Evolutionary conservation across 2,113 vertebrate genomes (phyloP), one percentile per base, ranked within the genome.

Genomic region (Chaetura pelagica): DNA sequence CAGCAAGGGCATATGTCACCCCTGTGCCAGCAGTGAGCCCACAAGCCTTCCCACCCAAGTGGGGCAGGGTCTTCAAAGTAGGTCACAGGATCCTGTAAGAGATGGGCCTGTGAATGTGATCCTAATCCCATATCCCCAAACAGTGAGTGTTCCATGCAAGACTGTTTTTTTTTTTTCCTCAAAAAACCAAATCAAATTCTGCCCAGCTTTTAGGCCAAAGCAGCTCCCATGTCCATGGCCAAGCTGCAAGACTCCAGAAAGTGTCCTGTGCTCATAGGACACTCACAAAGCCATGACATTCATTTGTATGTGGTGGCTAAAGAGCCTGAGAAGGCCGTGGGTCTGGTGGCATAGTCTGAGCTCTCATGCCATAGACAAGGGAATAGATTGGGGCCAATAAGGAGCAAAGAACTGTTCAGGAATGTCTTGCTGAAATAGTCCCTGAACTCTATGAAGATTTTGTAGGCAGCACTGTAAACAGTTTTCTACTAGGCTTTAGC

Each of bases 1-100:
- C 93, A 96, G 62, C 78, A 52, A 89, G 89, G 71, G 35, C 89
- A 93, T 94, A 89, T 22, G 87, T 64, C 81, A 93, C 44, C 90
- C 44, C 62, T 23, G 77, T 57, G 87, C 38, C 35, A 58, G 74
- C 14, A 1, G 34, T 2, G 10, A 79, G 63, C 71, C 42, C 74
- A 62, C 0, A 15, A 90, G 57, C 68, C 76, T 73, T 51, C 68
- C 69, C 69, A 82, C 14, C 7, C 62, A 63, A 54, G 8, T 1
- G 1, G 44, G 35, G 30, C 44, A 86, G 68, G 42, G 32, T 40
- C 42, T 82, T 42, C 82, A 91, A 55, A 74, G 38, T 18, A 59
- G 42, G 77, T 55, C 38, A 29, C 44, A 49, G 74, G n/a, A 63
- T 51, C 42, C 14, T 18, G 23, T 20, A 38, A 84, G 61, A 71